Conservation (phyloP, 2,113 vertebrate genomes). For the Osmerus eperlanus region DNA sequence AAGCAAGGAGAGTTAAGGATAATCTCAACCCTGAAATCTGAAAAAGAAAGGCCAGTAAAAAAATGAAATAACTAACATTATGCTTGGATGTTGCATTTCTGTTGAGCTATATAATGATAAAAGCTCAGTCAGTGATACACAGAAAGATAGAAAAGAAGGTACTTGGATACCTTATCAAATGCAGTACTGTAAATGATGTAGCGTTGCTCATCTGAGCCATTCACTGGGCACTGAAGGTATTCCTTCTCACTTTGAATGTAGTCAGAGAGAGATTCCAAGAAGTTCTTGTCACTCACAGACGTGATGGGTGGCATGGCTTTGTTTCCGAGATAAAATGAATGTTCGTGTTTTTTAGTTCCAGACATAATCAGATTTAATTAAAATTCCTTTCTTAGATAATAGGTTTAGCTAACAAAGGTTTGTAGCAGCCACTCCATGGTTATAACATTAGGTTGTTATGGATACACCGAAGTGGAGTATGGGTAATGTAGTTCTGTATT, state of each 20-base stretch:
- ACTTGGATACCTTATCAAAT: conserved; percentile 69
- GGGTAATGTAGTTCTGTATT: conserved; percentile 23
- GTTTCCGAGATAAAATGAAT: too few species aligned
- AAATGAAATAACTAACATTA: background rate
- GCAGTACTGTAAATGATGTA: conserved; percentile 58
- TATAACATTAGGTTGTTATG: conserved; percentile 16
- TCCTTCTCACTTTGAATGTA: conserved; percentile 63
- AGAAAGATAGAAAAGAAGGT: background rate
- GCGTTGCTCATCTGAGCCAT: conserved; percentile 60
- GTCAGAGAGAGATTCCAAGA: conserved; percentile 55
- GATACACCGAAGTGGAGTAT: conserved; percentile 13
- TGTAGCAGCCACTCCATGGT: background rate
- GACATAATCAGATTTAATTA: background rate
- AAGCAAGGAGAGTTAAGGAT: background rate
- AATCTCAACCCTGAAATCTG: too few species aligned
- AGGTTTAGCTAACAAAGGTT: background rate
- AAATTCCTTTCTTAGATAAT: background rate
- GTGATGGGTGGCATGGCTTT: conserved; percentile 32
- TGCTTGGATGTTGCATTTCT: too few species aligned
- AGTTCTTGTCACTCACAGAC: conserved; percentile 50
- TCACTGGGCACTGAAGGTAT: conserved; percentile 44
- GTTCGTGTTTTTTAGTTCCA: background rate
- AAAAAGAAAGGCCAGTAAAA: background rate
- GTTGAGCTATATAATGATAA: background rate
- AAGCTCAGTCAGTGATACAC: too few species aligned